phyloP scores from a whole-genome alignment of 2,888 invertebrate species.

The Dasypogon diadema region DNA sequence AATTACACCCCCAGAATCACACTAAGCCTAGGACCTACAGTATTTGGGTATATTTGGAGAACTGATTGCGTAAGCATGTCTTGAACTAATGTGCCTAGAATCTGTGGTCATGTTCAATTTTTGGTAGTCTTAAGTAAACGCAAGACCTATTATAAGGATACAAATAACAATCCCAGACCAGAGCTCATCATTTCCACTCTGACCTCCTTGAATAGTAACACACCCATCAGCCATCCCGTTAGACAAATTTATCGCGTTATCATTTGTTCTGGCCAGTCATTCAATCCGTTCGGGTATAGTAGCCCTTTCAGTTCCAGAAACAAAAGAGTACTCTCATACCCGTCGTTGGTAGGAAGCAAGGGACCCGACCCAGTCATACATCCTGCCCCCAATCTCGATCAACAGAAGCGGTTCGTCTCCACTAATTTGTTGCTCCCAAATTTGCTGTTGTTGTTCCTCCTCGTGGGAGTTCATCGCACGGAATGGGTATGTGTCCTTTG shows the following conservation, averaged over 20 bases:
- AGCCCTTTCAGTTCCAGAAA: constrained; percentile 15
- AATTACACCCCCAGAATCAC: neutral
- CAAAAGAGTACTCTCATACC: constrained; percentile 4
- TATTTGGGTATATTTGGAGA: too few species aligned
- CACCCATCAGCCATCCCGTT: constrained; percentile 44
- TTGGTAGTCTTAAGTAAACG: constrained; percentile 15
- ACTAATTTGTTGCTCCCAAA: constrained; percentile 56
- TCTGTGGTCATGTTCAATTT: neutral
- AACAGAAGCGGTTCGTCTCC: constrained; percentile 49
- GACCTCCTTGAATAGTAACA: constrained; percentile 17
- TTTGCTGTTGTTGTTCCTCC: constrained; percentile 54
- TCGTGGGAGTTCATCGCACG: constrained; percentile 47
- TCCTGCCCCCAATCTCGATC: neutral
- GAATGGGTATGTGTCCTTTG: constrained; percentile 41
- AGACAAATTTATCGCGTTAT: constrained; percentile 55
- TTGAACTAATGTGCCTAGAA: neutral
- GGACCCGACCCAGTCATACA: neutral
- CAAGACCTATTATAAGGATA: neutral
- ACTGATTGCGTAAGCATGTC: constrained; percentile 30
- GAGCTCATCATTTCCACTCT: constrained; percentile 39
- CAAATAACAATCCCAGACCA: constrained; percentile 5
- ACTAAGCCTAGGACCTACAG: too few species aligned
- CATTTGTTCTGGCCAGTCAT: constrained; percentile 53
- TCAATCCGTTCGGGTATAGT: constrained; percentile 31
- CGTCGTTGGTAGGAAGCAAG: neutral